Evolutionary conservation across 2,888 invertebrate species (phyloP).

Genomic region (Caenorhabditis japonica): DNA sequence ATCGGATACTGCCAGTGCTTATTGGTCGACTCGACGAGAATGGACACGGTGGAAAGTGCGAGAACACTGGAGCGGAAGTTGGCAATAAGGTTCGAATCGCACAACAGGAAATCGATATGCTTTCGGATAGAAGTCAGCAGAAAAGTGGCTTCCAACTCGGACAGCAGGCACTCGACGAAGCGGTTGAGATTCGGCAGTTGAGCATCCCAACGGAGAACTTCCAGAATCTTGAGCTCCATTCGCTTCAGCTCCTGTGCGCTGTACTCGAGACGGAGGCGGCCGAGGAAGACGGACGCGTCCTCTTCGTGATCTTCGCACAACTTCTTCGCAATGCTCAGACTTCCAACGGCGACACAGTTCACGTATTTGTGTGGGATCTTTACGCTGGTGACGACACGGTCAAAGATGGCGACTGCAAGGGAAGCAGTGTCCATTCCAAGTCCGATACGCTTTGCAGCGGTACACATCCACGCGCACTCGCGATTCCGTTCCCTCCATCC

Average conservation of each 20-base stretch:
- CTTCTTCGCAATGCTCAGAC: constrained; percentile 63
- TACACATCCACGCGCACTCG: constrained; percentile 57
- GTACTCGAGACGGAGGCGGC: constrained; percentile 59
- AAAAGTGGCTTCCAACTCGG: constrained; percentile 52
- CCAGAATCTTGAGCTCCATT: constrained; percentile 63
- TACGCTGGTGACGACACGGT: constrained; percentile 57
- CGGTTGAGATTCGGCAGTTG: constrained; percentile 62
- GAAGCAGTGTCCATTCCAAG: constrained; percentile 55
- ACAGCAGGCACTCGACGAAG: constrained; percentile 58
- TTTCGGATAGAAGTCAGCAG: constrained; percentile 54
- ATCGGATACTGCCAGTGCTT: constrained; percentile 57
- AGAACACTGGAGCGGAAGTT: constrained; percentile 57
- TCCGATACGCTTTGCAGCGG: constrained; percentile 51
- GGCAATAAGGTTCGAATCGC: constrained; percentile 51
- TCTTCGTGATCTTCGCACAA: constrained; percentile 66
- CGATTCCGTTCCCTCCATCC: constrained; percentile 62
- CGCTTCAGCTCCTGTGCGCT: constrained; percentile 59
- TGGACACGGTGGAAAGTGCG: constrained; percentile 55
- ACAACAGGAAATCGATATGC: constrained; percentile 57
- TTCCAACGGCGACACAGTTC: constrained; percentile 63
- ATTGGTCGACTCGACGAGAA: constrained; percentile 56
- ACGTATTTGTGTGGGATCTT: constrained; percentile 60
- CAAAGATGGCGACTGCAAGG: constrained; percentile 60
- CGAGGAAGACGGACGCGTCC: constrained; percentile 51
- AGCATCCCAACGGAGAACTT: constrained; percentile 60